phyloP scores from a whole-genome alignment of 2,888 invertebrate genomes.

The Ditula angustiorana region DNA sequence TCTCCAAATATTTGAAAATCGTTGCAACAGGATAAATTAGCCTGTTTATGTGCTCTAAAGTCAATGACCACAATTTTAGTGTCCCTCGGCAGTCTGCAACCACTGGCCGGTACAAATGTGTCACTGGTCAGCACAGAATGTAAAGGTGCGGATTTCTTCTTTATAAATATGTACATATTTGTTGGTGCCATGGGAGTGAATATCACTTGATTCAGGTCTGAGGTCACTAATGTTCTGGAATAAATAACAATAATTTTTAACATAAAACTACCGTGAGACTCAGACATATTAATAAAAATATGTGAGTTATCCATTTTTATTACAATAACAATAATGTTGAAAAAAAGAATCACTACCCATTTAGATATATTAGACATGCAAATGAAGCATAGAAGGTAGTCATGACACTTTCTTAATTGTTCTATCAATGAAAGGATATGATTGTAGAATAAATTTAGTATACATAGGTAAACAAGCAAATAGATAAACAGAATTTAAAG shows the following conservation, averaged over 20 bases:
- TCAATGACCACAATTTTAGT: slow-evolving; percentile 70
- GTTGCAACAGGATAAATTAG: slow-evolving; percentile 70
- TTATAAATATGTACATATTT: slow-evolving; percentile 80
- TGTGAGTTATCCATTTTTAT: no score
- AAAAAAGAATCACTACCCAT: no score
- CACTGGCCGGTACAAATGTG: slow-evolving; percentile 67
- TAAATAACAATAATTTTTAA: not conserved
- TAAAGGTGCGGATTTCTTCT: slow-evolving; percentile 59
- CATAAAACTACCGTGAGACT: no score
- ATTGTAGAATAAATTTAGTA: no score
- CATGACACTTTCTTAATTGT: no score
- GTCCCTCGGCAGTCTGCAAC: slow-evolving; percentile 69
- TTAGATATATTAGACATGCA: no score
- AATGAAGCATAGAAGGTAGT: no score
- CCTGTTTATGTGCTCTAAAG: slow-evolving; percentile 58
- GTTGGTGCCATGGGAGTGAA: slow-evolving; percentile 72
- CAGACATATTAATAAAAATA: no score
- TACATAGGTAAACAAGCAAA: no score
- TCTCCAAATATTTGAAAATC: slow-evolving; percentile 75
- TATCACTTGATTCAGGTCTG: slow-evolving; percentile 73
- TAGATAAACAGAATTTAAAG: no score
- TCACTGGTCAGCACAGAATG: slow-evolving; percentile 60
- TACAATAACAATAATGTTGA: no score
- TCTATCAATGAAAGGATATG: no score
- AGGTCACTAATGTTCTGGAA: slow-evolving; percentile 79